phyloP scores from a whole-genome alignment of 37 sponge, comb jelly and placozoan species.

The Eunapius fragilis region DNA sequence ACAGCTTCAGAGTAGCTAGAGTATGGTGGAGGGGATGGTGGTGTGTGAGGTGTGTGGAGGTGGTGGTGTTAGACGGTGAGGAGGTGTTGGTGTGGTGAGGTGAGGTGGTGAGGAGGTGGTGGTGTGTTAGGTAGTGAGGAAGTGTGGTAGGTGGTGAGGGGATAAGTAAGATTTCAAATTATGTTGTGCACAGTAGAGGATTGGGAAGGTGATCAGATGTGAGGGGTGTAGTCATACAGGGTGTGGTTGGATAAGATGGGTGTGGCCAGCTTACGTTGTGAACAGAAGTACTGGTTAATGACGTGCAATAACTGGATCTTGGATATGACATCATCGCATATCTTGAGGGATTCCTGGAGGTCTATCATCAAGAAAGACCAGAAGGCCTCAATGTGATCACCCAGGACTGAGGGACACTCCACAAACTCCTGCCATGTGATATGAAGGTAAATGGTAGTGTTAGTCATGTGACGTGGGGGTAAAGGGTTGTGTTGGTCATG shows the following conservation, averaged over 20 bases:
- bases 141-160: not conserved
- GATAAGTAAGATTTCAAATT: no score
- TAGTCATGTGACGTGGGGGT: not conserved
- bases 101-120: not conserved
- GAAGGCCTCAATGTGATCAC: constrained; percentile 51
- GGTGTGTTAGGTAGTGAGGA: not conserved
- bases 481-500: no score
- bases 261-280: constrained; percentile 32
- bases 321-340: constrained; percentile 15
- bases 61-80: constrained; percentile 5
- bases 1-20: constrained; percentile 40
- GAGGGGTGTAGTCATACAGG: no score
- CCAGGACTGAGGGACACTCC: not conserved
- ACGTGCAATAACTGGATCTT: constrained; percentile 50
- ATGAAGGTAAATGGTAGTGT: not conserved
- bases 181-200: no score
- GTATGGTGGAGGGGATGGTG: not conserved
- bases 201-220: no score
- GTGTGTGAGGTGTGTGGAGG: not conserved
- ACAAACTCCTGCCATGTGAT: not conserved
- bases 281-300: constrained; percentile 52
- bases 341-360: constrained; percentile 20
- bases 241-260: not conserved
- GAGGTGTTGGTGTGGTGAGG: constrained; percentile 2
- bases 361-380: constrained; percentile 58